Conservation (phyloP, 2,797 vertebrate species). For the Anguilla obscura region DNA sequence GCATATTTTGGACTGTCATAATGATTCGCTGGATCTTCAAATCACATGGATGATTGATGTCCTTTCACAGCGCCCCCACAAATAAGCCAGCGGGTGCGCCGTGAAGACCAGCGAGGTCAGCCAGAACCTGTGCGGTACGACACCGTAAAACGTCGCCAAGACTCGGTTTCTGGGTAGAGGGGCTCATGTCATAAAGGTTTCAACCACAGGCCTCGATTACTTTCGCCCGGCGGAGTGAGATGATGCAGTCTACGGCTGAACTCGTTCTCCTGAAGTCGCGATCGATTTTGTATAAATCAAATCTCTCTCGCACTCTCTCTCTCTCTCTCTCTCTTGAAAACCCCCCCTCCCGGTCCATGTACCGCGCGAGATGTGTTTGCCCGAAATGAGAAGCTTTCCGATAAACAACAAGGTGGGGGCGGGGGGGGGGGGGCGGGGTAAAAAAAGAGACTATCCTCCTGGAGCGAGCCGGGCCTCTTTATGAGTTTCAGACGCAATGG, state of each 20-base stretch:
- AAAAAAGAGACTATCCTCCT: constrained; percentile 5
- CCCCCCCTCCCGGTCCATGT: too few relatives aligned
- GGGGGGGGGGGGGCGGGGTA: too few relatives aligned
- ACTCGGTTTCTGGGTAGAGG: constrained; percentile 5
- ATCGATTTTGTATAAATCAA: constrained; percentile 7
- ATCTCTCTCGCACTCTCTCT: neutral
- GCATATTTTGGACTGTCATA: neutral
- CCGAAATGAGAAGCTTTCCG: neutral
- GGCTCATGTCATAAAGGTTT: neutral
- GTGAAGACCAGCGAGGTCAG: neutral
- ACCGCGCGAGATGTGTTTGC: neutral
- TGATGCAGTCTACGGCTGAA: neutral
- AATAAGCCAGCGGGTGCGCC: neutral
- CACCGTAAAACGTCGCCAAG: neutral
- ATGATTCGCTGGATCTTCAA: neutral
- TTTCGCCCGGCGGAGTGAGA: neutral
- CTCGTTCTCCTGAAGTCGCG: constrained; percentile 9
- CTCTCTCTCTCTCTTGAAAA: constrained; percentile 6
- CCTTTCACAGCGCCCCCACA: neutral
- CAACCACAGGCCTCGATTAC: neutral
- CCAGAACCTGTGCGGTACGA: neutral
- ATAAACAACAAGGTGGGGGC: neutral
- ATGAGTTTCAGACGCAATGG: neutral
- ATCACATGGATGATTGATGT: neutral
- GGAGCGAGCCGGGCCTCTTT: constrained; percentile 3